A percentile compares a stretch with the other conserved stretches of the same genome.
phyloP scores from a whole-genome alignment of 2,797 vertebrate species.

The Scolopax rusticola region DNA sequence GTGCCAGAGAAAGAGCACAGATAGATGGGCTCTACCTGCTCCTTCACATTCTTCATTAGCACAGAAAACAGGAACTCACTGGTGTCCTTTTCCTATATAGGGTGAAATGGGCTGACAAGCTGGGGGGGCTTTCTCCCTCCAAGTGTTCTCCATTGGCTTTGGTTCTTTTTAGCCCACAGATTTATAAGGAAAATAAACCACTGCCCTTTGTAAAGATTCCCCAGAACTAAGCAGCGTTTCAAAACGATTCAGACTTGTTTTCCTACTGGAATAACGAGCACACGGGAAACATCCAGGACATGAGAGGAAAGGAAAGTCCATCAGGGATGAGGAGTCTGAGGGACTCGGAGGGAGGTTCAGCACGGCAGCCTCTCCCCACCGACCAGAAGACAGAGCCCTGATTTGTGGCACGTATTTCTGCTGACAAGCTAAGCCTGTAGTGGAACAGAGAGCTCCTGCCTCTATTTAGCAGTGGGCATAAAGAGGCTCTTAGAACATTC shows the following conservation, averaged over 20 bases:
- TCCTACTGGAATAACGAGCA: background rate
- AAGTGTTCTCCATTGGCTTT: background rate
- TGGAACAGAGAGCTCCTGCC: background rate
- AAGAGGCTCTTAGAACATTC: background rate
- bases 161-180: background rate
- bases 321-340: background rate
- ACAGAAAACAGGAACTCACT: background rate
- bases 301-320: background rate
- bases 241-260: background rate
- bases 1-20: background rate
- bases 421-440: background rate
- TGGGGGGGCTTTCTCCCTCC: background rate
- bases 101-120: background rate
- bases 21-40: background rate
- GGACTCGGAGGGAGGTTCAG: background rate
- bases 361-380: background rate
- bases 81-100: background rate
- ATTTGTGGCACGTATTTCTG: background rate
- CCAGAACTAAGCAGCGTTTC: background rate
- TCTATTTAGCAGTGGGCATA: background rate
- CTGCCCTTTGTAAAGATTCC: background rate
- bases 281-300: background rate
- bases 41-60: background rate
- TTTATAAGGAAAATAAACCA: background rate
- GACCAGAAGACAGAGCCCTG: background rate